Base-by-base conservation (phyloP, 2,113 vertebrate species). In the Willisornis vidua region DNA sequence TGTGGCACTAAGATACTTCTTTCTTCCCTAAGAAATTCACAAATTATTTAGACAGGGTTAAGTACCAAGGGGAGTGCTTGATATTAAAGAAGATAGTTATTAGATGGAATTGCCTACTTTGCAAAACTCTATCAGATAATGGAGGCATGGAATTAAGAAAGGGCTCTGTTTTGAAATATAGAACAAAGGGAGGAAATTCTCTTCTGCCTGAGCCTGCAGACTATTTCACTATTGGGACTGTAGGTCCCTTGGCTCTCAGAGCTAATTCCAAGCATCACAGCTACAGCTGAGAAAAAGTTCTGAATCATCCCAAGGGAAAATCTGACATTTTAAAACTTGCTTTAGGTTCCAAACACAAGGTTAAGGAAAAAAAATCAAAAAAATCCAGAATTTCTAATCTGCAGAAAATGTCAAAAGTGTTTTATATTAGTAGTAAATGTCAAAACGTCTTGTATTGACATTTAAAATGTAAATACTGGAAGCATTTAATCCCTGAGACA, bases 321-420 rank as follows among this genome's bases (percentile, higher is more conserved):
- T 33, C 63, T 95, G 96, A 94, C 94, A 93, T 97, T 96, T 96
- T 20, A 83, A 93, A 91, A 88, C 91, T 93, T 94, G 63, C 46
- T 91, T 92, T 94, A 72, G 10, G 39, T 81, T 95, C 90, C 89
- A 96, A 95, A 87, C 57, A 94, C 75, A 94, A 94, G 65, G 61
- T 75, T 93, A 81, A 90, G 80, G 52, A 86, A 86, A 87, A 76
- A 41, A 61, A 17, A 37, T 26, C 7, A 31, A 10, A 41, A 66
- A 91, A 85, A 80, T 62, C 51, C 68, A 59, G 77, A 83, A 86
- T 94, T 93, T 86, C 61, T 92, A 81, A 85, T 94, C 68, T 91
- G 57, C 49, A 78, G 68, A 93, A 95, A 96, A 95, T 93, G 91
- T 94, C 86, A 92, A 45, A 92, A 67, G 59, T 61, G 80, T 83